Percentiles rank a stretch among this genome's conserved stretches.
Conservation (phyloP, 2,797 vertebrate genomes). For the Sebastes trivittatus region DNA sequence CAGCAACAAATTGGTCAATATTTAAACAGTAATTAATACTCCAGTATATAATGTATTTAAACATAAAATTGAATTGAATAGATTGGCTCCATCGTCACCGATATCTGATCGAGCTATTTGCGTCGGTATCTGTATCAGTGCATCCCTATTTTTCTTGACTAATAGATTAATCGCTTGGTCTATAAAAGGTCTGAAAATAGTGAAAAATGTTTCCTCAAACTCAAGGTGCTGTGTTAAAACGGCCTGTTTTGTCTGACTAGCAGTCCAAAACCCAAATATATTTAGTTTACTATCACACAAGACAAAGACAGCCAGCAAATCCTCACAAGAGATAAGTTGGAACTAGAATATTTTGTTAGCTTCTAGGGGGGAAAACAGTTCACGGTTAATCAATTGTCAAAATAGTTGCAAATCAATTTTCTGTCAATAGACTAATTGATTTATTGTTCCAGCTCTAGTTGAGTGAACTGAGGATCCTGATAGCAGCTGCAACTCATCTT, state of each 20-base stretch:
- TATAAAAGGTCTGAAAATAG: neutral
- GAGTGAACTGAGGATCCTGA: neutral
- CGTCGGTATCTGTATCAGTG: too few relatives aligned
- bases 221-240: neutral
- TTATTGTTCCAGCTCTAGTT: neutral
- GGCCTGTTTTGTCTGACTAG: neutral
- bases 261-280: neutral
- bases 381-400: neutral
- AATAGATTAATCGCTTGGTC: neutral
- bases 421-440: neutral
- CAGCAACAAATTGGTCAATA: too few relatives aligned
- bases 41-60: too few relatives aligned
- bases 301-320: neutral
- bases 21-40: too few relatives aligned
- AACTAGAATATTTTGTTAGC: neutral
- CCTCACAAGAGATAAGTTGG: neutral
- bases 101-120: too few relatives aligned
- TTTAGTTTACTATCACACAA: neutral
- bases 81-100: too few relatives aligned
- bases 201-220: neutral
- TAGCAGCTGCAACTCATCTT: neutral
- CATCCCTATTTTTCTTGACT: neutral
- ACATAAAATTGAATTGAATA: too few relatives aligned
- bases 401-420: neutral
- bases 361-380: neutral